These are phyloP conservation scores for Epirrita christyi DNA, from an alignment of 2,888 invertebrate genomes.

Conservation along the genomic window DNA sequence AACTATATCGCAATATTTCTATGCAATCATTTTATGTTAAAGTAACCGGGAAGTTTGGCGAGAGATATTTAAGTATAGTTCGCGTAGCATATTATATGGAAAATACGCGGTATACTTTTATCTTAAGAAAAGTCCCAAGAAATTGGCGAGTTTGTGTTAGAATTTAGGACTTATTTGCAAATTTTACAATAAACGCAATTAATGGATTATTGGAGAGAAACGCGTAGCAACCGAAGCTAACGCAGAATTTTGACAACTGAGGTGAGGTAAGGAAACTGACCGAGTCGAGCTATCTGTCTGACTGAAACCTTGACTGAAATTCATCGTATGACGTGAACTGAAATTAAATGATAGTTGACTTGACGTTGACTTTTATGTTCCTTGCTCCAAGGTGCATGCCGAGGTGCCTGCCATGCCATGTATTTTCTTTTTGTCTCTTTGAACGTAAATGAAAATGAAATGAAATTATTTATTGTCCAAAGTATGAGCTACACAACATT, in stretches of 20 bases:
- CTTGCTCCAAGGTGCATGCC: too few relatives aligned
- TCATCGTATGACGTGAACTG: too few relatives aligned
- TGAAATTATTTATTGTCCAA: too few relatives aligned
- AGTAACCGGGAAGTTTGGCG: background rate
- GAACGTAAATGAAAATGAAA: too few relatives aligned
- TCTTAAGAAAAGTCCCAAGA: background rate
- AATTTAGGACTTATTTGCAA: constrained; percentile 4
- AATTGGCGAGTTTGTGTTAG: constrained; percentile 26
- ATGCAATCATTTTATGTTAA: constrained; percentile 12
- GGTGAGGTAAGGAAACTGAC: too few relatives aligned
- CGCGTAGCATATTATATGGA: background rate
- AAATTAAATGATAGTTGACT: too few relatives aligned
- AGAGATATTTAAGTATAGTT: background rate
- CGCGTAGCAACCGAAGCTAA: background rate
- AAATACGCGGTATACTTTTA: background rate
- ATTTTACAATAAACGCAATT: constrained; percentile 5
- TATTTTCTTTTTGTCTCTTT: too few relatives aligned
- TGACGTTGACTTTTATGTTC: too few relatives aligned
- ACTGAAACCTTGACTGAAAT: background rate
- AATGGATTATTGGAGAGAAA: background rate
- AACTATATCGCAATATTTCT: constrained; percentile 33
- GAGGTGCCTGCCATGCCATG: too few relatives aligned
- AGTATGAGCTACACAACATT: too few relatives aligned
- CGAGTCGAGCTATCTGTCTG: too few relatives aligned
- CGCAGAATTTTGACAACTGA: constrained; percentile 25